Base-by-base conservation (phyloP, 2,797 vertebrate genomes). In the Bradypus variegatus region DNA sequence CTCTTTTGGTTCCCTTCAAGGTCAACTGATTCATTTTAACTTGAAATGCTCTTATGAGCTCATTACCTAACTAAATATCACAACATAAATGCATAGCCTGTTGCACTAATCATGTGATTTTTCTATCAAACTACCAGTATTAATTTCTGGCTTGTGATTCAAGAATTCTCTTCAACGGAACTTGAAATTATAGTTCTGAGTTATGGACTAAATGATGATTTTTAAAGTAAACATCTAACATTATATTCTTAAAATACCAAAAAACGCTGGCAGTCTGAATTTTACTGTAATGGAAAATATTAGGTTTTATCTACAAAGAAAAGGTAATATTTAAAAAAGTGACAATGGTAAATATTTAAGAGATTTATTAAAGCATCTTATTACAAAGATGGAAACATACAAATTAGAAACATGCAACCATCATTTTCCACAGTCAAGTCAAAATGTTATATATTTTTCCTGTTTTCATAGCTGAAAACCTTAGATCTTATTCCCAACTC, bases 291-390 rank as follows among this genome's bases (percentile, higher is more conserved):
- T 21, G 31, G 69, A 79, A 86, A 91, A 76, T 9, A 15, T 50
- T n/a, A 80, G 41, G n/a, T 31, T 85, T 86, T 55, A 75, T 19
- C 80, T 89, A 69, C 21, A 69, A 80, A 55, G 89, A 67, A 90
- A 73, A 50, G 27, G 6, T 41, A 81, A 92, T 0, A 80, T 53
- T 55, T 73, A 86, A 45, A 21, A 81, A 83, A 89, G 88, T 9
- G 92, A 93, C 86, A 88, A 85, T 36, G 45, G 58, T 45, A 89
- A 92, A 91, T 97, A 97, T 94, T 93, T 97, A 96, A 97, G 98
- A 98, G 95, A 97, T 98, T 98, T 98, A 98, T 97, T 98, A 97
- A 97, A 97, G 97, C 96, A 96, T 97, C 95, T 96, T 97, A 97
- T 97, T 94, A 97, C 97, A 98, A 97, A 96, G 96, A 81, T 96